A percentile compares a stretch with the other conserved stretches of the same genome.
Evolutionary conservation across 2,888 invertebrate species (phyloP).

Genomic region (Drosophila mimica): DNA sequence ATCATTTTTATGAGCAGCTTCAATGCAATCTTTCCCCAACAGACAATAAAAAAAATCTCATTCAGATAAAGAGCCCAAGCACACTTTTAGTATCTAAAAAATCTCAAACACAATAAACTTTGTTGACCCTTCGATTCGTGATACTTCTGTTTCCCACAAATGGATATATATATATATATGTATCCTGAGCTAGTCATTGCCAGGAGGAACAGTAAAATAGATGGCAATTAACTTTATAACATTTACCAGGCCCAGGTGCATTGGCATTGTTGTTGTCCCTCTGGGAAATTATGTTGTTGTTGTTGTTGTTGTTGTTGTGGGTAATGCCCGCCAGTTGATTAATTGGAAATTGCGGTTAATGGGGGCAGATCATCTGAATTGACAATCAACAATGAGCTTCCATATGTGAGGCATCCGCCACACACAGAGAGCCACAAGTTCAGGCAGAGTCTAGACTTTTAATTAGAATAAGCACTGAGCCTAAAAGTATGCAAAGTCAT

Average conservation of each 20-base stretch:
- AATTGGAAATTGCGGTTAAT: constrained; percentile 80
- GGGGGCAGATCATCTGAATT: constrained; percentile 48
- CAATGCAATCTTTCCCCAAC: not conserved
- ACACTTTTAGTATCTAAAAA: constrained; percentile 38
- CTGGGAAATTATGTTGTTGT: constrained; percentile 17
- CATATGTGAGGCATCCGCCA: constrained; percentile 1
- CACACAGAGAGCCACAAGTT: constrained; percentile 40
- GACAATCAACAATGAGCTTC: constrained; percentile 46
- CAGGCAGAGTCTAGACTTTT: constrained; percentile 69
- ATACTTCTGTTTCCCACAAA: not conserved
- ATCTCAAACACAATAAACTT: constrained; percentile 30
- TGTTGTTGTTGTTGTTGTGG: constrained; percentile 40
- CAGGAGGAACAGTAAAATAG: constrained; percentile 49
- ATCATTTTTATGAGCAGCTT: not conserved
- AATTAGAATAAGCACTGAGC: constrained; percentile 61
- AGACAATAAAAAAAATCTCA: constrained; percentile 11
- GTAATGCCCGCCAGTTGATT: constrained; percentile 71
- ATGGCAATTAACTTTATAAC: constrained; percentile 80
- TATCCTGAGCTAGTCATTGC: constrained; percentile 17
- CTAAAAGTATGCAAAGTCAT: constrained; percentile 48
- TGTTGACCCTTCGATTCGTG: constrained; percentile 32
- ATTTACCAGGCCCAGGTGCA: constrained; percentile 69
- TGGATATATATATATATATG: constrained; percentile 12
- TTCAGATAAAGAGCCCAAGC: not conserved
- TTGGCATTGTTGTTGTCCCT: constrained; percentile 37